Evolutionary conservation across 2,888 invertebrate species (phyloP), one percentile per base, ranked within the genome.

Genomic region (Ephialtes manifestator): DNA sequence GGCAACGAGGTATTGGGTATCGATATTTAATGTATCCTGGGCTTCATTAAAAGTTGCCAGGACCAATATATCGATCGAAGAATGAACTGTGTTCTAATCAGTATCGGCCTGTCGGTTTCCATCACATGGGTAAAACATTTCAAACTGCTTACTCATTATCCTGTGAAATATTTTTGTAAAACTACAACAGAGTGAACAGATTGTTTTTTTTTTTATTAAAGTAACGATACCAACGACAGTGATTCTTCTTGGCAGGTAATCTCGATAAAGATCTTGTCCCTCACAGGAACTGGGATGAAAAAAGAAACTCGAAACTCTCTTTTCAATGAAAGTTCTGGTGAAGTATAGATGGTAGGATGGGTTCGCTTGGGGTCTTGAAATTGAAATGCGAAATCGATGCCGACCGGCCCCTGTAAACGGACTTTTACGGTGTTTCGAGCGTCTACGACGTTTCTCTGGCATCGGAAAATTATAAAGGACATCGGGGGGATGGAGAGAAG

Each of bases 361-460:
- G 68, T 48, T 67, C 48, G 70, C 31, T 65, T 31, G 43, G 74
- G 55, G 48, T 82, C 55, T 58, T 71, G 71, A 51, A 76, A 85
- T 85, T 85, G 85, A 85, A 82, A 85, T 85, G 85, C 75, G 85
- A 82, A 85, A 85, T 85, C 85, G 85, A 85, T 85, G 76, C 75
- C 65, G 71, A 72, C 58, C 39, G 24, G 65, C n/a, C 53, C 18
- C 31, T 71, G 71, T 75, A 82, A 76, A 82, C 75, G 79, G 65
- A 58, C 63, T 78, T 81, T 78, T 77, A 78, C 10, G 58, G 74
- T 75, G 53, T 70, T n/a, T 63, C 71, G 70, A 75, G 55, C 31
- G 39, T 48, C 71, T 53, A 43, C 43, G 60, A 85, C 71, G 76
- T 79, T 72, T 67, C 75, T 71, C 75, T 74, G 74, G 67, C 55